A percentile compares a stretch with the other conserved stretches of the same genome.
phyloP scores from a whole-genome alignment of 2,113 vertebrate genomes.

The Oreamnos americanus region DNA sequence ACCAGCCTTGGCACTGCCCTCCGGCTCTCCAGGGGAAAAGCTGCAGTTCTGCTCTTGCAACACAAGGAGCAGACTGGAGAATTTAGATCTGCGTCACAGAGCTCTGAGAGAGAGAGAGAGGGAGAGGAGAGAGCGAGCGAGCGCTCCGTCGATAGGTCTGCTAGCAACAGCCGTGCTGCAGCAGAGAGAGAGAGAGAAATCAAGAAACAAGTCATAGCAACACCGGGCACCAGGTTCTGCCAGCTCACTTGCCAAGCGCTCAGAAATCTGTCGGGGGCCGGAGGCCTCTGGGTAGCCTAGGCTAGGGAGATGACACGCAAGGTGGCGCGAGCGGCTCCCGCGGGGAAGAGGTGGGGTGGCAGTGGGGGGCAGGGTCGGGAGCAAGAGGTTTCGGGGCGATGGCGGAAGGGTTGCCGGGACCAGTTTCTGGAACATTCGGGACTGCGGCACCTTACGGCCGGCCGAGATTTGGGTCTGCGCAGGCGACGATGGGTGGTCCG shows the following conservation, averaged over 20 bases:
- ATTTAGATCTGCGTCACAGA: slow-evolving; percentile 99
- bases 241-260: slow-evolving; percentile 65
- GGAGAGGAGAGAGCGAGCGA: slow-evolving; percentile 78
- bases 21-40: slow-evolving; percentile 85
- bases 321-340: slow-evolving; percentile 69
- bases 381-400: slow-evolving; percentile 69
- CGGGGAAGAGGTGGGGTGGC: slow-evolving; percentile 45
- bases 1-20: slow-evolving; percentile 86
- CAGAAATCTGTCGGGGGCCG: slow-evolving; percentile 61
- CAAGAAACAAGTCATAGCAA: slow-evolving; percentile 81
- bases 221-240: slow-evolving; percentile 72
- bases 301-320: slow-evolving; percentile 63
- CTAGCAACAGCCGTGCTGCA: slow-evolving; percentile 90
- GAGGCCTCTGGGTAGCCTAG: slow-evolving; percentile 64
- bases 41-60: slow-evolving; percentile 89
- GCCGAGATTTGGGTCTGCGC: slow-evolving; percentile 80
- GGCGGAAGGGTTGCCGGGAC: slow-evolving; percentile 85
- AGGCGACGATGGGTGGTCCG: slow-evolving; percentile 78
- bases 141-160: slow-evolving; percentile 87
- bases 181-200: slow-evolving; percentile 81
- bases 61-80: slow-evolving; percentile 93
- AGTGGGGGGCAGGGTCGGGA: slow-evolving; percentile 50
- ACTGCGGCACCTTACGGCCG: slow-evolving; percentile 79
- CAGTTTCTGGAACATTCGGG: slow-evolving; percentile 90
- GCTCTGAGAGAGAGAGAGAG: slow-evolving; percentile 80